Evolutionary conservation across 2,888 invertebrate species (phyloP).

Genomic region (Latrodectus elegans): DNA sequence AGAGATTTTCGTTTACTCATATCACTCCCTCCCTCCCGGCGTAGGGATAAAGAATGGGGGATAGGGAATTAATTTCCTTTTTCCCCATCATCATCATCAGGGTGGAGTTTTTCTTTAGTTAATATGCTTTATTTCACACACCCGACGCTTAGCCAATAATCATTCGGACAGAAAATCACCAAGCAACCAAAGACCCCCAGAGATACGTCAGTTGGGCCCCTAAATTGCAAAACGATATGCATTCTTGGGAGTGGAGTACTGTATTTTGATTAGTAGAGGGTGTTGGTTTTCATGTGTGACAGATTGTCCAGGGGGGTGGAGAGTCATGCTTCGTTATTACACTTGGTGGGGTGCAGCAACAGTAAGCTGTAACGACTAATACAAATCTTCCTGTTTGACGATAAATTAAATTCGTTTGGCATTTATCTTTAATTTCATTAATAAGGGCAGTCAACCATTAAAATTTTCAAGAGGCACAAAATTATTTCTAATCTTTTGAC

Average conservation of each 20-base stretch:
- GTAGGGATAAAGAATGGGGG: background rate
- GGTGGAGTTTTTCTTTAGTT: slow-evolving; percentile 26
- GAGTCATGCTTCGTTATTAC: background rate
- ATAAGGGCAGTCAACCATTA: no score
- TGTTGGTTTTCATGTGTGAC: slow-evolving; percentile 26
- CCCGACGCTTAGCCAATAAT: background rate
- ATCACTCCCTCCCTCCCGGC: no score
- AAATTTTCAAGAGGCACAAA: no score
- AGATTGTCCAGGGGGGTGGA: slow-evolving; percentile 14
- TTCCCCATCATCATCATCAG: background rate
- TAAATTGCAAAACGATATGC: background rate
- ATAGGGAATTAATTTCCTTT: slow-evolving; percentile 27
- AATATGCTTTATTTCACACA: slow-evolving; percentile 4
- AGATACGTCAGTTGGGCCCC: background rate
- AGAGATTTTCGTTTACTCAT: no score
- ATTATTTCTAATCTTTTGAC: no score
- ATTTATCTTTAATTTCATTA: no score
- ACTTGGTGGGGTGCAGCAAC: no score
- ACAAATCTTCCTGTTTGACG: no score
- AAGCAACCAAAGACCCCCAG: slow-evolving; percentile 11
- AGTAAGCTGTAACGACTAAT: no score
- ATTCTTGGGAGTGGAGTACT: background rate
- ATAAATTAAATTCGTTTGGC: no score
- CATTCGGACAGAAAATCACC: slow-evolving; percentile 30
- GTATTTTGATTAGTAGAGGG: slow-evolving; percentile 26